A percentile compares a stretch with the other conserved stretches of the same genome.
Conservation (phyloP, 2,797 vertebrate genomes). For the Chelidonichthys spinosus region DNA sequence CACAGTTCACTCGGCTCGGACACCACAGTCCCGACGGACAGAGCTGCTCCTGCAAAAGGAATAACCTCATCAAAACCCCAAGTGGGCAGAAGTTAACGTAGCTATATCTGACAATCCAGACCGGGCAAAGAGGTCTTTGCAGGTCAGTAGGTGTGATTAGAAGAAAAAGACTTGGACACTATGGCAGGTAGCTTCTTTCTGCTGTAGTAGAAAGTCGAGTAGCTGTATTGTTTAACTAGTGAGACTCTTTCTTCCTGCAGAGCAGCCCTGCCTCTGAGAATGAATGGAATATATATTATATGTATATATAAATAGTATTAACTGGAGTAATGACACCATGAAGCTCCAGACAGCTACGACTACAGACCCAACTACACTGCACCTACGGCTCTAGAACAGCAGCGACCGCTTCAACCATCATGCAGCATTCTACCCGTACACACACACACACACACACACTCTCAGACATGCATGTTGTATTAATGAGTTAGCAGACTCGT, state of each 20-base stretch:
- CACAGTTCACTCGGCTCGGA: neutral
- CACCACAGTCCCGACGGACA: conserved; percentile 11
- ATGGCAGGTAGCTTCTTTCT: neutral
- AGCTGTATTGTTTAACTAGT: neutral
- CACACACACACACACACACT: conserved; percentile 63
- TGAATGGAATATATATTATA: neutral
- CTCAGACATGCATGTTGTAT: conserved; percentile 75
- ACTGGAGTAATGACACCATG: neutral
- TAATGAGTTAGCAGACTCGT: conserved; percentile 82
- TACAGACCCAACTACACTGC: conserved; percentile 60
- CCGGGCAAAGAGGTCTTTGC: neutral
- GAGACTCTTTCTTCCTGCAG: conserved; percentile 33
- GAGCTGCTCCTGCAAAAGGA: conserved; percentile 27
- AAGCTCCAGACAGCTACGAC: conserved; percentile 12
- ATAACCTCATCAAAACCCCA: neutral
- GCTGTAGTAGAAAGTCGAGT: neutral
- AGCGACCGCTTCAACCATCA: conserved; percentile 42
- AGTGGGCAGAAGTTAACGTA: neutral
- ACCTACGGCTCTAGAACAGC: conserved; percentile 64
- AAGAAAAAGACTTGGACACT: neutral
- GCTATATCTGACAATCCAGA: neutral
- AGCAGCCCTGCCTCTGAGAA: conserved; percentile 20
- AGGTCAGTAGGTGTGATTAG: neutral
- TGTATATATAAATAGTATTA: too few relatives aligned
- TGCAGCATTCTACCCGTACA: conserved; percentile 57